phyloP scores from a whole-genome alignment of 2,113 vertebrate species.

The Toxostoma redivivum region DNA sequence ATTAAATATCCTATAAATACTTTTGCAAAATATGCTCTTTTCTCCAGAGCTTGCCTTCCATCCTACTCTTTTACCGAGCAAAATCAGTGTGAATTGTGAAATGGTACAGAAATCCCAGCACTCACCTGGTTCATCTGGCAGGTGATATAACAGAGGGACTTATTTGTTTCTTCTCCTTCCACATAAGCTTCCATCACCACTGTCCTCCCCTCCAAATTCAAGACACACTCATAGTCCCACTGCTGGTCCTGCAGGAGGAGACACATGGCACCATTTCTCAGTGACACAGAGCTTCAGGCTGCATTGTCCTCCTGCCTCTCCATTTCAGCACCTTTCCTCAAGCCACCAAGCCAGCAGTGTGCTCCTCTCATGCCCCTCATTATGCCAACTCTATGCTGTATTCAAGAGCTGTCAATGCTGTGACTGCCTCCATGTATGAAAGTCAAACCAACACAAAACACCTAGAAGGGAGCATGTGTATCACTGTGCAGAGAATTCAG shows the following conservation, averaged over 20 bases:
- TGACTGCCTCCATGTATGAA: background rate
- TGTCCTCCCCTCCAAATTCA: conserved; percentile 87
- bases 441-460: background rate
- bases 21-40: background rate
- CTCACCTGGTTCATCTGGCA: conserved; percentile 87
- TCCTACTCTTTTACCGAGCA: background rate
- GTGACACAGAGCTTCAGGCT: fast-evolving
- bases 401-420: background rate
- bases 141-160: conserved; percentile 81
- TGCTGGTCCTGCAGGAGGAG: conserved; percentile 79
- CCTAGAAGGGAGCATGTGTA: fast-evolving
- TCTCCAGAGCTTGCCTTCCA: background rate
- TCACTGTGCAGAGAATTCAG: background rate
- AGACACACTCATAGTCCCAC: conserved; percentile 86
- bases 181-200: conserved; percentile 87
- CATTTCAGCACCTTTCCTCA: background rate
- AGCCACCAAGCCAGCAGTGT: background rate
- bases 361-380: background rate
- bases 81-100: background rate
- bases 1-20: background rate
- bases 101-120: background rate
- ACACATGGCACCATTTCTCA: background rate
- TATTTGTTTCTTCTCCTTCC: conserved; percentile 78
- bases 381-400: background rate
- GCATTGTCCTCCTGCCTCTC: background rate